A percentile compares a stretch with the other conserved stretches of the same genome.
Conservation (phyloP, 2,797 vertebrate genomes). For the Moxostoma hubbsi region DNA sequence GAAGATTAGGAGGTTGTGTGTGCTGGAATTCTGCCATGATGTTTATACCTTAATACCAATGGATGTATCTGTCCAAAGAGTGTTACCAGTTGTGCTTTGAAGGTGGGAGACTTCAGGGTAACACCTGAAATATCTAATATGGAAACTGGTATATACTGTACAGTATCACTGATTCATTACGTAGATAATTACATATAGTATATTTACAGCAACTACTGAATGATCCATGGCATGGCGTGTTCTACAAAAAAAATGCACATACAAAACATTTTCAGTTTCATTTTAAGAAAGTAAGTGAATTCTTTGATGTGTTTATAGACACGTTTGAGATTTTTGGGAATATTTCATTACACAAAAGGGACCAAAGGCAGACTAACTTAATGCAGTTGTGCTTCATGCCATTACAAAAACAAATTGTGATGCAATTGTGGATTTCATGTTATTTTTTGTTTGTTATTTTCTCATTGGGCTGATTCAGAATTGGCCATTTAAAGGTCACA, state of each 20-base stretch:
- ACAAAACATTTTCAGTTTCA: too few species aligned
- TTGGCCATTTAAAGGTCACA: neutral
- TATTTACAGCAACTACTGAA: neutral
- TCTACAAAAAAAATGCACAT: neutral
- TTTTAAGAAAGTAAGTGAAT: neutral
- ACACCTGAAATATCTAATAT: neutral
- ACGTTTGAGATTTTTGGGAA: neutral
- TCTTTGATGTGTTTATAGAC: neutral
- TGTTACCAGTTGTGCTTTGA: conserved; percentile 23
- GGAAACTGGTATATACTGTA: neutral
- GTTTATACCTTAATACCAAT: neutral
- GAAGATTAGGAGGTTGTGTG: conserved; percentile 31
- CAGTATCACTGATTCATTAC: too few species aligned
- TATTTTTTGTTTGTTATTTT: neutral
- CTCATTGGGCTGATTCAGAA: neutral
- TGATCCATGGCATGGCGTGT: neutral
- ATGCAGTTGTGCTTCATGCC: neutral
- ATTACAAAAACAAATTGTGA: neutral
- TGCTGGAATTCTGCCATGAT: neutral
- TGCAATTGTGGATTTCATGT: neutral
- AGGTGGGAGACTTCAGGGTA: neutral
- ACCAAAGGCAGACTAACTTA: neutral
- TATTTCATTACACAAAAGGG: neutral
- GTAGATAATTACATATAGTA: too few species aligned
- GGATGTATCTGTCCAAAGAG: conserved; percentile 31